phyloP scores from a whole-genome alignment of 2,888 invertebrate species.

The Lymantria dispar region DNA sequence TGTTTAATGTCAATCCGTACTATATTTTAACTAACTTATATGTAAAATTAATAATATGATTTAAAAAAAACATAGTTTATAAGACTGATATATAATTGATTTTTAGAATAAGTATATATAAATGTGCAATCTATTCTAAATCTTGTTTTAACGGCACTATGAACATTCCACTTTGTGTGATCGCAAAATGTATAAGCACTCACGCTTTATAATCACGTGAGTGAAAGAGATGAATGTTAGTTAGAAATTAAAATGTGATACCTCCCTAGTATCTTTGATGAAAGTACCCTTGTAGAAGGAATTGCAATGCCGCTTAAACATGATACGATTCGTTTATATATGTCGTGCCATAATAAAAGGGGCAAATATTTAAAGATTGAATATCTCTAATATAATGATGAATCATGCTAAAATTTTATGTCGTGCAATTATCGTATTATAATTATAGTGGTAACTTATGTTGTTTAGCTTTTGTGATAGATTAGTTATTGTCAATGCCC shows the following conservation, averaged over 20 bases:
- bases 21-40: conserved; percentile 27
- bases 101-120: conserved; percentile 41
- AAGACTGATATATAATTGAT: conserved; percentile 74
- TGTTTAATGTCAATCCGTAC: conserved; percentile 41
- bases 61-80: conserved; percentile 64
- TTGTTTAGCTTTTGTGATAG: conserved; percentile 62
- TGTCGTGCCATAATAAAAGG: too few species aligned
- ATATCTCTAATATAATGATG: conserved; percentile 14
- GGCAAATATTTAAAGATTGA: too few species aligned
- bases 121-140: conserved; percentile 27
- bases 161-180: conserved; percentile 52
- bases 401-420: conserved; percentile 56
- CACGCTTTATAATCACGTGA: conserved; percentile 32
- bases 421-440: conserved; percentile 58
- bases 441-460: conserved; percentile 39
- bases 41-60: conserved; percentile 47
- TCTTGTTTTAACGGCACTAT: conserved; percentile 60
- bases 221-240: conserved; percentile 33
- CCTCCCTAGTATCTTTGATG: conserved; percentile 51
- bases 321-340: conserved; percentile 9
- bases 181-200: conserved; percentile 31
- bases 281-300: conserved; percentile 49
- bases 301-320: conserved; percentile 34
- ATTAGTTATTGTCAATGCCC: conserved; percentile 37
- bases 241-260: conserved; percentile 61